Evolutionary conservation across 1,140 invertebrate genomes (phyloP).

Genomic region (Temnothorax curvispinosus): DNA sequence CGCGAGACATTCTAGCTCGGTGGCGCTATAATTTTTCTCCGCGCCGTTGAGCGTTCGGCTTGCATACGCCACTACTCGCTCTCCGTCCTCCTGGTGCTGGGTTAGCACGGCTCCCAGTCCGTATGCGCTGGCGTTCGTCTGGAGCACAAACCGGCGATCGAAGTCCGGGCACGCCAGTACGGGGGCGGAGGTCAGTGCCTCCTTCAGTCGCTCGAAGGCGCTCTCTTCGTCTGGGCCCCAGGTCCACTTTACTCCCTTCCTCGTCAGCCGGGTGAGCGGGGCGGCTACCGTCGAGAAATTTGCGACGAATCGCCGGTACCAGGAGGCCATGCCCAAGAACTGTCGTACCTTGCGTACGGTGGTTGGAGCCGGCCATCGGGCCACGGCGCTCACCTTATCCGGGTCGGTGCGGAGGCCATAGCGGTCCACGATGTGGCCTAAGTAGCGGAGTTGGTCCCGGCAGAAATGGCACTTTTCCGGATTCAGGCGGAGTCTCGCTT

Average conservation of each 20-base stretch:
- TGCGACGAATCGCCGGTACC: slow-evolving; percentile 79
- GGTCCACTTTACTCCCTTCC: slow-evolving; percentile 73
- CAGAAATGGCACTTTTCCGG: too few species aligned
- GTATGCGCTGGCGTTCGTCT: not conserved
- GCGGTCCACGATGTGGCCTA: slow-evolving; percentile 72
- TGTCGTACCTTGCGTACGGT: slow-evolving; percentile 78
- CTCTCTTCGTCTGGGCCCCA: slow-evolving; percentile 66
- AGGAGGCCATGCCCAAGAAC: slow-evolving; percentile 83
- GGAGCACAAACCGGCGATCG: accelerated
- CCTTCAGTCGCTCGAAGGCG: slow-evolving; percentile 41
- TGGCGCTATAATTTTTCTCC: not conserved
- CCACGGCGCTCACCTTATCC: slow-evolving; percentile 72
- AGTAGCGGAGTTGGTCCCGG: slow-evolving; percentile 60
- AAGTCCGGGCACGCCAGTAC: not conserved
- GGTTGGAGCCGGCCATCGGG: slow-evolving; percentile 64
- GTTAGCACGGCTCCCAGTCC: not conserved
- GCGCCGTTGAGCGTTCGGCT: not conserved
- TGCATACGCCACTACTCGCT: not conserved
- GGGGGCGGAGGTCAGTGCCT: not conserved
- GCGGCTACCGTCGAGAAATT: slow-evolving; percentile 74
- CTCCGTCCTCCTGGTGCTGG: accelerated
- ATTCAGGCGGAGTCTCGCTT: too few species aligned
- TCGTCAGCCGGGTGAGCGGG: slow-evolving; percentile 77
- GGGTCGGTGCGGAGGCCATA: slow-evolving; percentile 79
- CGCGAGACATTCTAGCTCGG: too few species aligned